These are phyloP conservation scores for Erebia aethiops DNA, from an alignment of 2,888 invertebrate genomes.

Conservation along the genomic window DNA sequence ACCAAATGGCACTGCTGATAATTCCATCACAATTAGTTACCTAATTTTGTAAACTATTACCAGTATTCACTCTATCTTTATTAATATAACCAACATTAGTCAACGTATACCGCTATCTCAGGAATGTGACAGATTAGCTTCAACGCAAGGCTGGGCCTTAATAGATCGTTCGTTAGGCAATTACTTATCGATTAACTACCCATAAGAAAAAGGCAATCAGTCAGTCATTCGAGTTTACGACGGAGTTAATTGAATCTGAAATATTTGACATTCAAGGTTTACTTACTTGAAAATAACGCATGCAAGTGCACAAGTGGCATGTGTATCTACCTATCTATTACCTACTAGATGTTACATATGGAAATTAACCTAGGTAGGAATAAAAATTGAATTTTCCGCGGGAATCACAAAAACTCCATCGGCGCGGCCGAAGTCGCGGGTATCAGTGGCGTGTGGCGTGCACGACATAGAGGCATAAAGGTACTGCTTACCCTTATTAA, in stretches of 20 bases:
- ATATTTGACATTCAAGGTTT: slow-evolving; percentile 30
- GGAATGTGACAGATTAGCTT: slow-evolving; percentile 62
- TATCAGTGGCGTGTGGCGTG: too few species aligned
- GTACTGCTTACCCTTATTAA: too few species aligned
- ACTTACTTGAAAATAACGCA: slow-evolving; percentile 2
- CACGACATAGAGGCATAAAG: too few species aligned
- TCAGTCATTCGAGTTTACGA: slow-evolving; percentile 14
- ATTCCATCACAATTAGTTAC: background rate
- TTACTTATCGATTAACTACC: slow-evolving; percentile 32
- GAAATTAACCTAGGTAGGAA: too few species aligned
- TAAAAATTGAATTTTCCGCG: too few species aligned
- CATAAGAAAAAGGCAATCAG: slow-evolving; percentile 22
- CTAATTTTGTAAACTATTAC: slow-evolving; percentile 1
- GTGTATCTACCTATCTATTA: background rate
- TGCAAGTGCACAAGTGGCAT: background rate
- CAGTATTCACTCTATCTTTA: slow-evolving; percentile 28
- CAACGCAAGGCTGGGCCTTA: slow-evolving; percentile 32
- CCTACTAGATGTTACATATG: background rate
- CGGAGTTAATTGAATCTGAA: slow-evolving; percentile 24
- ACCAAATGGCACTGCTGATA: too few species aligned
- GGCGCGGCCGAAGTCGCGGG: too few species aligned
- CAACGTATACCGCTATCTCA: slow-evolving; percentile 45
- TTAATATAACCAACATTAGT: slow-evolving; percentile 39
- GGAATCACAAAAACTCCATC: too few species aligned
- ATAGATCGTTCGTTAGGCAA: slow-evolving; percentile 32